Percentiles rank a stretch among this genome's conserved stretches.
Conservation (phyloP, 2,888 invertebrate genomes). For the Plusia festucae region DNA sequence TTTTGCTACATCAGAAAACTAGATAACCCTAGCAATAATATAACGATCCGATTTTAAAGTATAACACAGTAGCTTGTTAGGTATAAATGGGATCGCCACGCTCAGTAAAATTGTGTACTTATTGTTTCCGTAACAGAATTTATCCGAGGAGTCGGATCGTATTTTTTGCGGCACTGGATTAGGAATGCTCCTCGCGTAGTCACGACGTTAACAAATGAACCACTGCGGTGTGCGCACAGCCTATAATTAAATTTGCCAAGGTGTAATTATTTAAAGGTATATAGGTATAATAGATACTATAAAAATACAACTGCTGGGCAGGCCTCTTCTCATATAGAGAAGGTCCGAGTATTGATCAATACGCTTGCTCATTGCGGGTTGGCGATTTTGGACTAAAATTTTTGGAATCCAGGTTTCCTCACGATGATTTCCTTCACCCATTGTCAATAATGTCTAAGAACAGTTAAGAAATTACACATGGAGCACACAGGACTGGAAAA, state of each 20-base stretch:
- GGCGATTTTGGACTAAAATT: too few relatives aligned
- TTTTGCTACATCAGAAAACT: not conserved
- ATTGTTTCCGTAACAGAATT: conserved; percentile 34
- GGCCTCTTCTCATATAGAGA: too few relatives aligned
- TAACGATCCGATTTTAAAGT: not conserved
- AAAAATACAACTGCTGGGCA: too few relatives aligned
- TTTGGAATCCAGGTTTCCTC: too few relatives aligned
- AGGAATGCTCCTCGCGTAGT: conserved; percentile 46
- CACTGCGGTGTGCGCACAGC: conserved; percentile 35
- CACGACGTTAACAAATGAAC: conserved; percentile 55
- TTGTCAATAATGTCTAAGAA: too few relatives aligned
- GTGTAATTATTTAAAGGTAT: conserved; percentile 44
- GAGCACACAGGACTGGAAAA: too few relatives aligned
- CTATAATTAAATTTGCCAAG: conserved; percentile 54
- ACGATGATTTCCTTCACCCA: too few relatives aligned
- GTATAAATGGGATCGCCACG: conserved; percentile 1
- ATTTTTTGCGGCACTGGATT: conserved; percentile 50
- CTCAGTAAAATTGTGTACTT: conserved; percentile 11
- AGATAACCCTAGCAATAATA: not conserved
- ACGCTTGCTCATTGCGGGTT: too few relatives aligned
- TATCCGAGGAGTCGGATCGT: conserved; percentile 26
- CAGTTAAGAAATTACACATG: too few relatives aligned
- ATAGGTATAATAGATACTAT: too few relatives aligned
- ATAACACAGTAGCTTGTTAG: not conserved
- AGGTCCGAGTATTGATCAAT: too few relatives aligned